phyloP scores from a whole-genome alignment of 2,888 invertebrate species.

The Stenoptilia bipunctidactyla region DNA sequence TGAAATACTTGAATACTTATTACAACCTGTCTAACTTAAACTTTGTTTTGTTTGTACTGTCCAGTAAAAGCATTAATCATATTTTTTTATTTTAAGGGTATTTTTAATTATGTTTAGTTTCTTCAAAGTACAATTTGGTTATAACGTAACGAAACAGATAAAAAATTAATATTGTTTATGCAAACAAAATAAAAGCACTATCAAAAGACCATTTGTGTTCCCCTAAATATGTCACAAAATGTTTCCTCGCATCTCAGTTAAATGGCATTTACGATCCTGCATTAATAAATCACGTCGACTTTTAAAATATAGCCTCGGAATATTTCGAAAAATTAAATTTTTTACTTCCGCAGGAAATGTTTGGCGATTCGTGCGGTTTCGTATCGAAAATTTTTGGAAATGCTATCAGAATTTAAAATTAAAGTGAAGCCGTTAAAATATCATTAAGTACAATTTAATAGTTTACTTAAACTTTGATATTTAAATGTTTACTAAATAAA shows the following conservation, averaged over 20 bases:
- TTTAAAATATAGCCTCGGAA: conserved; percentile 47
- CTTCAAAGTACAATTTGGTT: too few species aligned
- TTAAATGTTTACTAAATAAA: too few species aligned
- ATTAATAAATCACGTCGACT: conserved; percentile 55
- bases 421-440: conserved; percentile 1
- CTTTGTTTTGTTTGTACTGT: too few species aligned
- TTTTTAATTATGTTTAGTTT: too few species aligned
- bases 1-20: too few species aligned
- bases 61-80: too few species aligned
- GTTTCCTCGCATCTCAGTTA: conserved; percentile 36
- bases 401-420: conserved; percentile 30
- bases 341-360: conserved; percentile 43
- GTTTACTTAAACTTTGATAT: too few species aligned
- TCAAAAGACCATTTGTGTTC: conserved; percentile 27
- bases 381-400: conserved; percentile 37
- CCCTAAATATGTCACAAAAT: conserved; percentile 29
- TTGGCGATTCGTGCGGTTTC: conserved; percentile 50
- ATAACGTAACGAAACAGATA: too few species aligned
- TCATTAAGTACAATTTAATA: too few species aligned
- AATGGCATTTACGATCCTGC: conserved; percentile 42
- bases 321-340: conserved; percentile 50
- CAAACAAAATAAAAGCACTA: conserved; percentile 15
- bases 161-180: too few species aligned
- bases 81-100: too few species aligned
- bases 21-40: too few species aligned